These are phyloP conservation scores for Nephila pilipes DNA, from an alignment of 1,140 invertebrate genomes.

Conservation along the genomic window DNA sequence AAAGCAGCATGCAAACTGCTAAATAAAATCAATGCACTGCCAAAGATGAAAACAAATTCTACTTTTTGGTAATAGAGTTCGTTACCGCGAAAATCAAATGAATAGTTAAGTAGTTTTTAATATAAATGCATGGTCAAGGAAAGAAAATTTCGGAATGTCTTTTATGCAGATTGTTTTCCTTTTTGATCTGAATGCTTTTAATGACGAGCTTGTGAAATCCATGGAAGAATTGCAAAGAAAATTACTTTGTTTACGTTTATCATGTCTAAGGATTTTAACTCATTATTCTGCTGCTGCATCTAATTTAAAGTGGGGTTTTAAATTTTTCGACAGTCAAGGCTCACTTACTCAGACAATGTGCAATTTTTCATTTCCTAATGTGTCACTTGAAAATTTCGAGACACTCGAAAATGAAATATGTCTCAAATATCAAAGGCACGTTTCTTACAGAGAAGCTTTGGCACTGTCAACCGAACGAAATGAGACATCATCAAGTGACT, in stretches of 20 bases:
- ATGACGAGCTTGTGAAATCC: not conserved
- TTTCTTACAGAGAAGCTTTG: constrained; percentile 52
- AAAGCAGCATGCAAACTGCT: constrained; percentile 1
- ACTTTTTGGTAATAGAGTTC: not conserved
- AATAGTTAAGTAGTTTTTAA: not conserved
- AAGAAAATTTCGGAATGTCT: not conserved
- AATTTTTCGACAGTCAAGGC: constrained; percentile 69
- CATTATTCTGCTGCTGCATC: not conserved
- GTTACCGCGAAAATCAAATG: constrained; percentile 61
- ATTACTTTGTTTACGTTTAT: constrained; percentile 51
- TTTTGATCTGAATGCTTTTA: constrained; percentile 68
- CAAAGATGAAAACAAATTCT: not conserved
- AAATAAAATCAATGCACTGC: not conserved
- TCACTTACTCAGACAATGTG: constrained; percentile 59
- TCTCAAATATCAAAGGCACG: constrained; percentile 42
- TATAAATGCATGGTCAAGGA: not conserved
- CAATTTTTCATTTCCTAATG: constrained; percentile 48
- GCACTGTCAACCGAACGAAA: not conserved
- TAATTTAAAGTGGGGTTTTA: constrained; percentile 70
- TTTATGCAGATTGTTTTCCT: constrained; percentile 70
- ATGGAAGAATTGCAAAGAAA: constrained; percentile 16
- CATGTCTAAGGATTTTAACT: constrained; percentile 66
- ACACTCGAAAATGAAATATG: constrained; percentile 73
- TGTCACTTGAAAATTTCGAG: constrained; percentile 63
- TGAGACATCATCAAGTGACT: not conserved